Percentiles rank a stretch among this genome's conserved stretches.
Conservation (phyloP, 2,797 vertebrate genomes). For the Passerculus sandwichensis region DNA sequence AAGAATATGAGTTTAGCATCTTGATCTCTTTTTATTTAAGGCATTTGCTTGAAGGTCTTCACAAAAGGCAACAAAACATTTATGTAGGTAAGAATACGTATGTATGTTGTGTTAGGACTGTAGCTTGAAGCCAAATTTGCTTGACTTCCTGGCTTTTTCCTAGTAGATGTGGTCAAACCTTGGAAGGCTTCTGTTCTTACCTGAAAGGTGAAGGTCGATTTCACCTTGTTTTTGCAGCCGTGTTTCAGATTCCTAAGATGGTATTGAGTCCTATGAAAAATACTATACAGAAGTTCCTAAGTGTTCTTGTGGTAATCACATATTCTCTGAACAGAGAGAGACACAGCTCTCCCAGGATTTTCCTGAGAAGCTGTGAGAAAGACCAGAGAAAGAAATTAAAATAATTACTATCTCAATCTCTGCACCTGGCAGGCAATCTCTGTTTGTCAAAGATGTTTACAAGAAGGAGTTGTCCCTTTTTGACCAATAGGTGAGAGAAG, state of each 20-base stretch:
- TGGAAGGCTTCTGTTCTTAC: not conserved
- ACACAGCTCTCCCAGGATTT: too few species aligned
- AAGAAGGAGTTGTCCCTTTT: too few species aligned
- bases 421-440: too few species aligned
- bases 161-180: not conserved
- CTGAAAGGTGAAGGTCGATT: not conserved
- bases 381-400: too few species aligned
- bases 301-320: not conserved
- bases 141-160: not conserved
- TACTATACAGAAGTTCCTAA: not conserved
- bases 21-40: not conserved
- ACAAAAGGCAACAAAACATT: not conserved
- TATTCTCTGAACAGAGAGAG: too few species aligned
- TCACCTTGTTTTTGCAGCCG: not conserved
- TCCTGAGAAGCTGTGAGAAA: too few species aligned
- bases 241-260: not conserved
- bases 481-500: too few species aligned
- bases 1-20: not conserved
- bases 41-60: not conserved
- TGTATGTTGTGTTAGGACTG: not conserved
- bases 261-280: slow-evolving; percentile 1
- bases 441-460: too few species aligned
- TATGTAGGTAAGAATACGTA: not conserved
- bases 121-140: not conserved
- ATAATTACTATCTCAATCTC: too few species aligned